A percentile compares a stretch with the other conserved stretches of the same genome.
phyloP scores from a whole-genome alignment of 2,797 vertebrate species.

The Dryobates pubescens region DNA sequence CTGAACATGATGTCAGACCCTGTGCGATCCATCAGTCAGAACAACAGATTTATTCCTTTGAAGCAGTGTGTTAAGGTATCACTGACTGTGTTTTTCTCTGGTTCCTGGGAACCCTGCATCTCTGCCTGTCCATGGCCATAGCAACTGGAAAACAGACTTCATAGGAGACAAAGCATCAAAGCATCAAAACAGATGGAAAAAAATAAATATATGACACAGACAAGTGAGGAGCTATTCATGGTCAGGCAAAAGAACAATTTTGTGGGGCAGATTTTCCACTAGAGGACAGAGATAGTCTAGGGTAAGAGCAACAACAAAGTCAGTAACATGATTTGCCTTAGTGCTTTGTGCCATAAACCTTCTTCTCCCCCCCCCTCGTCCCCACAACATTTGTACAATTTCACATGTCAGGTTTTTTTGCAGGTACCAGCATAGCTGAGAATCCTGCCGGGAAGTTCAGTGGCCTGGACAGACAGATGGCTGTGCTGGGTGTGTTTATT shows the following conservation, averaged over 20 bases:
- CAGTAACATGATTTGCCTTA: background rate
- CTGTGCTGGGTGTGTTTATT: background rate
- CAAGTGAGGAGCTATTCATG: background rate
- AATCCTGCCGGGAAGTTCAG: background rate
- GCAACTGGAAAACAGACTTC: conserved; percentile 29
- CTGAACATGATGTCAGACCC: background rate
- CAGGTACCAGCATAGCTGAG: background rate
- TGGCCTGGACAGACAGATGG: background rate
- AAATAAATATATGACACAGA: background rate
- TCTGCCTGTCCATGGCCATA: background rate
- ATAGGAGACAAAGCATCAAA: background rate
- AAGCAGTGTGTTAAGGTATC: background rate
- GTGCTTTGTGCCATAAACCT: background rate
- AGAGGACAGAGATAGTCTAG: background rate
- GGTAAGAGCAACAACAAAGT: background rate
- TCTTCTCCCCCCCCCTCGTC: background rate
- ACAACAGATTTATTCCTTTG: conserved; percentile 13
- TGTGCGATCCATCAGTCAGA: background rate
- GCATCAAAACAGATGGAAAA: background rate
- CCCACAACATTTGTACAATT: background rate
- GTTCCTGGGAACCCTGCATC: background rate
- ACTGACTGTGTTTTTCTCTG: background rate
- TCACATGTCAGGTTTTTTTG: background rate
- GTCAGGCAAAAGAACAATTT: background rate
- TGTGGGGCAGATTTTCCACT: background rate